These are phyloP conservation scores for Bambusicola thoracicus DNA, from an alignment of 2,113 vertebrate genomes.

Conservation along the genomic window DNA sequence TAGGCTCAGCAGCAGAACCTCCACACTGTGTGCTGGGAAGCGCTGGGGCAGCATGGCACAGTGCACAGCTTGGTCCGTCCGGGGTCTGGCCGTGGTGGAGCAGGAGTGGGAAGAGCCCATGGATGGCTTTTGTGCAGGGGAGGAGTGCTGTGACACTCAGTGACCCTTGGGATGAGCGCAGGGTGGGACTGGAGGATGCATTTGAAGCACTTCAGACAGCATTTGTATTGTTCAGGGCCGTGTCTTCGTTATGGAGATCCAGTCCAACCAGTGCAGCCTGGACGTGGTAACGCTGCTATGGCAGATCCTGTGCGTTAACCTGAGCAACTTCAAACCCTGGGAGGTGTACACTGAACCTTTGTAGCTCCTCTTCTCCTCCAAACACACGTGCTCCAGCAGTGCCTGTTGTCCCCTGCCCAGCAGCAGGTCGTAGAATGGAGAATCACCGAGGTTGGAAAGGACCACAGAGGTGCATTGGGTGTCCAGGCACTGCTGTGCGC, in stretches of 20 bases:
- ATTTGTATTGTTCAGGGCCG: too few species aligned
- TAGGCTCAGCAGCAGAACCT: too few species aligned
- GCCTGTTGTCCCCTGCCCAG: rapidly evolving
- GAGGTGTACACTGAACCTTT: too few species aligned
- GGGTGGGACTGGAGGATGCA: not conserved
- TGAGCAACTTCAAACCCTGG: not conserved
- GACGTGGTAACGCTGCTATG: rapidly evolving
- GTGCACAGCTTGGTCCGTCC: too few species aligned
- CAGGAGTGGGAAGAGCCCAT: not conserved
- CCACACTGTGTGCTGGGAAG: too few species aligned
- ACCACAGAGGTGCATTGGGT: too few species aligned
- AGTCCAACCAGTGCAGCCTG: rapidly evolving
- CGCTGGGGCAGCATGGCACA: too few species aligned
- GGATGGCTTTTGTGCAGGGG: not conserved
- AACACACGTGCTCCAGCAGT: rapidly evolving
- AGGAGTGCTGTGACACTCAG: not conserved
- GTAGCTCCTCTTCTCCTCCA: not conserved
- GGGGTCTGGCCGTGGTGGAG: too few species aligned
- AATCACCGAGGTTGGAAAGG: too few species aligned
- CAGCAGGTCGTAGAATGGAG: too few species aligned
- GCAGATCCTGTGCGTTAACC: rapidly evolving
- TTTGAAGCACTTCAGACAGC: not conserved
- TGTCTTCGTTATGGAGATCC: not conserved
- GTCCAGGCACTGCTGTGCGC: rapidly evolving
- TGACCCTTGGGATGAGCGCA: not conserved